A percentile compares a stretch with the other conserved stretches of the same genome.
These are phyloP conservation scores for Dryobota labecula DNA, from an alignment of 2,888 invertebrate genomes.

Conservation along the genomic window DNA sequence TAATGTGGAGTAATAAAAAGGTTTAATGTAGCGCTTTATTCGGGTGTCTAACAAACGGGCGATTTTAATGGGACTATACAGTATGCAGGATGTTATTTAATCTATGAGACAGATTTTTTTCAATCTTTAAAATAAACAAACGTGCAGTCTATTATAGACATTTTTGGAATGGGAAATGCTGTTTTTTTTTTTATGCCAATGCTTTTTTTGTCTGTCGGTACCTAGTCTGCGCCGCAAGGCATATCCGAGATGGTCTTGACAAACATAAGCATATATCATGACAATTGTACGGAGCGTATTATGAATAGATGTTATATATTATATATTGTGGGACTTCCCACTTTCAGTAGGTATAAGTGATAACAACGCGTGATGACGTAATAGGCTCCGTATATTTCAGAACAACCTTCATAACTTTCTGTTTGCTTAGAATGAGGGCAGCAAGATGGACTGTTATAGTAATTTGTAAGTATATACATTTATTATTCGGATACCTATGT, in stretches of 20 bases:
- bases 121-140: background rate
- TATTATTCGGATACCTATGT: slow-evolving; percentile 22
- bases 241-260: background rate
- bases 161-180: too few species aligned
- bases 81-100: too few species aligned
- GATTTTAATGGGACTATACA: background rate
- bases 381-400: slow-evolving; percentile 14
- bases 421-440: slow-evolving; percentile 37
- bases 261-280: slow-evolving; percentile 57
- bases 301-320: slow-evolving; percentile 26
- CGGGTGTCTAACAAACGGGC: background rate
- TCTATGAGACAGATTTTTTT: background rate
- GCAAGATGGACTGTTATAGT: slow-evolving; percentile 23
- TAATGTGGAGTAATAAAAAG: slow-evolving; percentile 49
- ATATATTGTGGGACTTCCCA: slow-evolving; percentile 1
- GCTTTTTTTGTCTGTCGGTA: background rate
- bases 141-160: background rate
- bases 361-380: slow-evolving; percentile 43
- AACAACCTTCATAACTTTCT: slow-evolving; percentile 39
- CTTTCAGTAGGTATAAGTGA: slow-evolving; percentile 14
- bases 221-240: background rate
- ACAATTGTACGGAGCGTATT: slow-evolving; percentile 26
- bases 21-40: slow-evolving; percentile 43
- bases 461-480: slow-evolving; percentile 12
- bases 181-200: too few species aligned